These are phyloP conservation scores for Villa cingulata DNA, from an alignment of 2,888 invertebrate species.

Conservation along the genomic window DNA sequence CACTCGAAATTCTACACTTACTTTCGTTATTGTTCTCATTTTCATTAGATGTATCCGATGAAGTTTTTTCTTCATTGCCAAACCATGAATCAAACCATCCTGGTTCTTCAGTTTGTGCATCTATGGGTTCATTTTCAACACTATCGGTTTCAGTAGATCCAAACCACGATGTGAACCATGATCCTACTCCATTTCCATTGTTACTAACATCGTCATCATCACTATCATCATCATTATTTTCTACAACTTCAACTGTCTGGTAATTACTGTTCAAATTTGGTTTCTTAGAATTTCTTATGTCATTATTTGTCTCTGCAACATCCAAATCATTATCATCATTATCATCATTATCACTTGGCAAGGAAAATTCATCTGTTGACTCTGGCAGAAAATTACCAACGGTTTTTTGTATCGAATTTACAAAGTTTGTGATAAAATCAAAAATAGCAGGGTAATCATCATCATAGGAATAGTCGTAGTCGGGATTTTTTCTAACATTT, in stretches of 20 bases:
- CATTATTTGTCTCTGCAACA: conserved; percentile 1
- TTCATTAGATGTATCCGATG: conserved; percentile 12
- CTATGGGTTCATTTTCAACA: conserved; percentile 15
- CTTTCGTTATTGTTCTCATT: conserved; percentile 17
- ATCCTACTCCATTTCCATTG: conserved; percentile 18
- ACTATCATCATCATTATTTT: not conserved
- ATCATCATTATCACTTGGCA: not conserved
- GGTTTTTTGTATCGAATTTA: not conserved
- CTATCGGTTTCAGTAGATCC: conserved; percentile 20
- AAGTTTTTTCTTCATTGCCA: conserved; percentile 19
- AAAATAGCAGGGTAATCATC: not conserved
- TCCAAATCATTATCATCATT: not conserved
- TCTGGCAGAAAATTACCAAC: not conserved
- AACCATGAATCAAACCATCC: conserved; percentile 32
- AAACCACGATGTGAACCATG: conserved; percentile 30
- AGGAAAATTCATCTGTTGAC: not conserved
- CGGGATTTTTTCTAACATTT: not conserved
- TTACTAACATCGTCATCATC: conserved; percentile 4
- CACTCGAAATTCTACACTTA: too few species aligned
- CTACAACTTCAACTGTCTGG: conserved; percentile 12
- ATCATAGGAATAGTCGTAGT: not conserved
- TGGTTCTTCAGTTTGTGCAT: conserved; percentile 14
- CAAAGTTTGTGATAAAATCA: not conserved
- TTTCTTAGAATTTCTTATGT: conserved; percentile 16
- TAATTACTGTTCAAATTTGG: conserved; percentile 28